A percentile compares a stretch with the other conserved stretches of the same genome.
phyloP scores from a whole-genome alignment of 1,140 invertebrate species.

The Papilio helenus region DNA sequence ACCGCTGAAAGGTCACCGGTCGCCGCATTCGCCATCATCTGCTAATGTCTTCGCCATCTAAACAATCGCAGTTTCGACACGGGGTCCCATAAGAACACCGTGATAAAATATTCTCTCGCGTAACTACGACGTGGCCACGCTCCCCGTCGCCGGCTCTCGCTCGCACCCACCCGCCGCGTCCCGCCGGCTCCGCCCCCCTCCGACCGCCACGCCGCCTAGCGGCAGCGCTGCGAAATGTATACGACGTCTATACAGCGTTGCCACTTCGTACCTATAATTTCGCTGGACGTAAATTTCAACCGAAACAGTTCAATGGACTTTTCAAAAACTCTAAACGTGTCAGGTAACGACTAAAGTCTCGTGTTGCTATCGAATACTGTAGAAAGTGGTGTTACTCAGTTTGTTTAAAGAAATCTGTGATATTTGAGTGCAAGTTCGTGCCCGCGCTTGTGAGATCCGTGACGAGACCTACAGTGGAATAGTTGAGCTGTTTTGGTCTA shows the following conservation, averaged over 20 bases:
- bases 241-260: constrained; percentile 81
- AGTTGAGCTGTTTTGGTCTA: constrained; percentile 62
- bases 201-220: constrained; percentile 68
- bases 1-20: constrained; percentile 71
- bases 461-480: constrained; percentile 69
- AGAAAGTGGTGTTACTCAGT: constrained; percentile 71
- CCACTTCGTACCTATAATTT: constrained; percentile 83
- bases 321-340: constrained; percentile 78
- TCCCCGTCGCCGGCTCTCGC: constrained; percentile 56
- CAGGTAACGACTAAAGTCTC: constrained; percentile 68
- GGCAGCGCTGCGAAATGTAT: constrained; percentile 68
- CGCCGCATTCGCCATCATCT: constrained; percentile 55
- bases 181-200: constrained; percentile 69
- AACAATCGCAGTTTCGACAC: constrained; percentile 66
- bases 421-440: constrained; percentile 72
- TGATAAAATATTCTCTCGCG: constrained; percentile 63
- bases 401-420: constrained; percentile 71
- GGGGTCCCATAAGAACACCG: constrained; percentile 68
- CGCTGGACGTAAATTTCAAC: constrained; percentile 83
- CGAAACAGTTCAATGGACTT: constrained; percentile 84
- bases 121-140: constrained; percentile 67
- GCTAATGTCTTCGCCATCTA: constrained; percentile 65
- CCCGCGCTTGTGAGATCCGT: constrained; percentile 72
- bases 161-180: constrained; percentile 58
- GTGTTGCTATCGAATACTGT: constrained; percentile 65